A percentile compares a stretch with the other conserved stretches of the same genome.
These are phyloP conservation scores for Embidobia sp. DNA, from an alignment of 2,888 invertebrate genomes.

Conservation along the genomic window DNA sequence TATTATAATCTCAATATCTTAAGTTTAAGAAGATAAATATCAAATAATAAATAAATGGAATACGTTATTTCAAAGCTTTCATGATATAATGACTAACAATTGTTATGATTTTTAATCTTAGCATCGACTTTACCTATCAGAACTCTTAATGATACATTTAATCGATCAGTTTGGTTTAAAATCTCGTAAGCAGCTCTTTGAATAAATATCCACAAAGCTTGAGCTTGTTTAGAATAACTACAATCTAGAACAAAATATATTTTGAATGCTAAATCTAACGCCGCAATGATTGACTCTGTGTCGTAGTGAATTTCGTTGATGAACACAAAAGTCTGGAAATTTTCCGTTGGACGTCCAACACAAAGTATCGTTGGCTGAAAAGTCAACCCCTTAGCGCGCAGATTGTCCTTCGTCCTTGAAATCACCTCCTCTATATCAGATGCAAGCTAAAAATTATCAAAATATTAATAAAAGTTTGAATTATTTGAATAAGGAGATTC, in stretches of 20 bases:
- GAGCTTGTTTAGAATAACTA: background rate
- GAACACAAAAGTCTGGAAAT: background rate
- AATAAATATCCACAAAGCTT: background rate
- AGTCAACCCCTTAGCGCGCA: background rate
- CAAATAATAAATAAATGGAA: no score
- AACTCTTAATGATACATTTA: background rate
- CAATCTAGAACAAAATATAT: background rate
- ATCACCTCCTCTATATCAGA: background rate
- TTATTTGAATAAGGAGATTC: no score
- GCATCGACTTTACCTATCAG: no score
- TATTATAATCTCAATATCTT: no score
- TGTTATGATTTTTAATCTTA: no score
- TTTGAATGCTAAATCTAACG: background rate
- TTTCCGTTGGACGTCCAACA: no score
- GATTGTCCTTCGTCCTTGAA: background rate
- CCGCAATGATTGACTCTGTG: background rate
- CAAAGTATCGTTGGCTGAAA: background rate
- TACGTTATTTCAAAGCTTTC: no score
- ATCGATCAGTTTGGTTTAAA: background rate
- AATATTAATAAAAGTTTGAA: no score
- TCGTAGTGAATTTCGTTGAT: background rate
- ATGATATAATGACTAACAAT: no score
- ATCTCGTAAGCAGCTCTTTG: background rate
- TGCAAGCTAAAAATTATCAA: no score
- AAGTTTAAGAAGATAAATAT: no score